phyloP scores from a whole-genome alignment of 2,113 vertebrate genomes.

The Microcebus griseorufus region DNA sequence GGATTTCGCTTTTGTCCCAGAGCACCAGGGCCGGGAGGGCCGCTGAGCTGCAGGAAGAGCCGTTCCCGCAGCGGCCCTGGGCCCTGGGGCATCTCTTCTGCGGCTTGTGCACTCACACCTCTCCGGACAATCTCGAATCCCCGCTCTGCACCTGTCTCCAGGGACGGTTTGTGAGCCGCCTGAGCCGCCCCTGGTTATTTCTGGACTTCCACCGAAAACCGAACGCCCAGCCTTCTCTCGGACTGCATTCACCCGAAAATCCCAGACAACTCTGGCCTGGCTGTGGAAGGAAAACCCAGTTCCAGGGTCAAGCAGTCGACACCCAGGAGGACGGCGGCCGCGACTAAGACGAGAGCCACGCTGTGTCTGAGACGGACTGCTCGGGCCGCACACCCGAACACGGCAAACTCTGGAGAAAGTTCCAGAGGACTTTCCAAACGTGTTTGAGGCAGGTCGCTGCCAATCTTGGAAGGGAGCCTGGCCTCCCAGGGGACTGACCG shows the following conservation, averaged over 20 bases:
- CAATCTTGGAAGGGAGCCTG: too few species aligned
- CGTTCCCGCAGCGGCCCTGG: too few species aligned
- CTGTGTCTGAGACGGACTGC: not conserved
- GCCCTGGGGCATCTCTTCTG: too few species aligned
- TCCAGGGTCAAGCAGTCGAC: not conserved
- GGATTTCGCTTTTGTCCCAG: too few species aligned
- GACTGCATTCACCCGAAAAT: not conserved
- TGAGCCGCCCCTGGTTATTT: not conserved
- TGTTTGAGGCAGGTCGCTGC: too few species aligned
- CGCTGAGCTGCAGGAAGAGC: not conserved
- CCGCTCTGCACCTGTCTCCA: too few species aligned
- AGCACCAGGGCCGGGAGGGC: not conserved
- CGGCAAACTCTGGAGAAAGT: too few species aligned
- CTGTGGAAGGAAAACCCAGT: not conserved
- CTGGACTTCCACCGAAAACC: not conserved
- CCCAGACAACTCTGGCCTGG: not conserved
- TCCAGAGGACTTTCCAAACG: too few species aligned
- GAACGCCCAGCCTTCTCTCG: not conserved
- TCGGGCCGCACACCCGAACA: too few species aligned
- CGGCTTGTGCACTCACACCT: too few species aligned
- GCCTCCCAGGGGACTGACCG: too few species aligned
- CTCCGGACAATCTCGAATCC: rapidly evolving
- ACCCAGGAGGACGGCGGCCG: rapidly evolving
- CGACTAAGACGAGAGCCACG: too few species aligned
- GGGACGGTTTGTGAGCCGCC: not conserved